phyloP scores from a whole-genome alignment of 2,113 vertebrate genomes.

The Arenaria interpres region DNA sequence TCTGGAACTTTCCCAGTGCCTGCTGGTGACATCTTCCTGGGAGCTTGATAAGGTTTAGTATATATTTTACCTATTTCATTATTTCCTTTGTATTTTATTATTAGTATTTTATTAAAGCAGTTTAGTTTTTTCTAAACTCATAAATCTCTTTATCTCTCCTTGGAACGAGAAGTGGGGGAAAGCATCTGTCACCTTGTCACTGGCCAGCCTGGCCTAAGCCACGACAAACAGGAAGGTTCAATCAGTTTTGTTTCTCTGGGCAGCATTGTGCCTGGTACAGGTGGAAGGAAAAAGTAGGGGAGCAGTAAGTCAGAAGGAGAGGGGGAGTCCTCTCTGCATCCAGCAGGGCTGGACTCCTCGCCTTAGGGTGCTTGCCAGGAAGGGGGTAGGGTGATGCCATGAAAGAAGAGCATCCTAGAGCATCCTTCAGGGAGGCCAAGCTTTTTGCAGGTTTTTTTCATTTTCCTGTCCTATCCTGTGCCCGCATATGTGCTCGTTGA shows the following conservation, averaged over 20 bases:
- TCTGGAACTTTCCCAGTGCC: too few species aligned
- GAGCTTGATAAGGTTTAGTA: too few species aligned
- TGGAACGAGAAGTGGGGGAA: too few species aligned
- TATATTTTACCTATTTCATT: too few species aligned
- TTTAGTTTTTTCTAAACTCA: too few species aligned
- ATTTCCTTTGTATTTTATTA: too few species aligned
- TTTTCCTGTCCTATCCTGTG: not conserved
- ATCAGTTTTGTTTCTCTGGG: not conserved
- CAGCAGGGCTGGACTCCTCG: not conserved
- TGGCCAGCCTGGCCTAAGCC: too few species aligned
- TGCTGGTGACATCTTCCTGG: too few species aligned
- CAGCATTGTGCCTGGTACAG: rapidly evolving
- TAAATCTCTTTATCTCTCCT: too few species aligned
- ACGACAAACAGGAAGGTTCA: not conserved
- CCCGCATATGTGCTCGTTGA: not conserved
- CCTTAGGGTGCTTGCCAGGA: not conserved
- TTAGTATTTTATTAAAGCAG: too few species aligned
- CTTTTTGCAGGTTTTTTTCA: not conserved
- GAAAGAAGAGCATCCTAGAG: not conserved
- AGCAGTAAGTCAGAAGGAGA: not conserved
- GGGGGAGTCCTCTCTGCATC: not conserved
- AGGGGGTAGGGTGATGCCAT: not conserved
- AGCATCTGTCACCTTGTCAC: too few species aligned
- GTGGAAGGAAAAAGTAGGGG: not conserved
- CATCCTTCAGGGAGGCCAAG: rapidly evolving